Conservation (phyloP, 2,113 vertebrate species). For the Lophochroa leadbeateri region DNA sequence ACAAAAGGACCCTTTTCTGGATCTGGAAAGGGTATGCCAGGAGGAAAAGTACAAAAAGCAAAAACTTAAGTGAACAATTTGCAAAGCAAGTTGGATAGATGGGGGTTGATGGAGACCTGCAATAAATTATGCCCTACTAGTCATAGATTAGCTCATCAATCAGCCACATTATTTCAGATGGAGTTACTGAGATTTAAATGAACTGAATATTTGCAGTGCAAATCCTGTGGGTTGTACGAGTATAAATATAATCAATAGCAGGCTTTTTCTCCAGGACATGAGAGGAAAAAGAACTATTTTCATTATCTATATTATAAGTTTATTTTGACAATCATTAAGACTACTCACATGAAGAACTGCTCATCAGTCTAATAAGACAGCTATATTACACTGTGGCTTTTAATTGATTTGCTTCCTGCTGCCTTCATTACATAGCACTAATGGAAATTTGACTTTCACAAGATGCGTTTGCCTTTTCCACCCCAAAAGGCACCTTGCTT, state of each 20-base stretch:
- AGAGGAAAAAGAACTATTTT: constrained; percentile 35
- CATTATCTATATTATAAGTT: constrained; percentile 54
- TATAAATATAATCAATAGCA: constrained; percentile 17
- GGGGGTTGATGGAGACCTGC: not conserved
- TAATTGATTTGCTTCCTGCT: constrained; percentile 61
- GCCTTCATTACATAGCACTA: constrained; percentile 45
- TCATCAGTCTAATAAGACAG: constrained; percentile 47
- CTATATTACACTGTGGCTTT: constrained; percentile 16
- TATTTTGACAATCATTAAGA: constrained; percentile 56
- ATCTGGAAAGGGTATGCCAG: not conserved
- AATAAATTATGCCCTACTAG: not conserved
- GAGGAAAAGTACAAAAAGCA: not conserved
- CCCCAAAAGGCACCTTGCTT: not conserved
- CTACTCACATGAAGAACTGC: constrained; percentile 19
- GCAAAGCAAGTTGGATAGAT: not conserved
- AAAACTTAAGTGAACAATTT: not conserved
- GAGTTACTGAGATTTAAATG: constrained; percentile 4
- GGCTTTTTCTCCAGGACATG: constrained; percentile 8
- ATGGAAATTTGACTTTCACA: constrained; percentile 48
- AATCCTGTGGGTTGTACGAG: constrained; percentile 7
- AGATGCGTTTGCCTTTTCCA: constrained; percentile 12
- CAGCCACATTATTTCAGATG: not conserved
- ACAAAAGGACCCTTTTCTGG: not conserved
- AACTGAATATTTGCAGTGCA: constrained; percentile 13
- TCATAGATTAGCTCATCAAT: constrained; percentile 25